Percentiles rank a stretch among this genome's conserved stretches.
Evolutionary conservation across 2,113 vertebrate species (phyloP).

Genomic region (Noctilio leporinus): DNA sequence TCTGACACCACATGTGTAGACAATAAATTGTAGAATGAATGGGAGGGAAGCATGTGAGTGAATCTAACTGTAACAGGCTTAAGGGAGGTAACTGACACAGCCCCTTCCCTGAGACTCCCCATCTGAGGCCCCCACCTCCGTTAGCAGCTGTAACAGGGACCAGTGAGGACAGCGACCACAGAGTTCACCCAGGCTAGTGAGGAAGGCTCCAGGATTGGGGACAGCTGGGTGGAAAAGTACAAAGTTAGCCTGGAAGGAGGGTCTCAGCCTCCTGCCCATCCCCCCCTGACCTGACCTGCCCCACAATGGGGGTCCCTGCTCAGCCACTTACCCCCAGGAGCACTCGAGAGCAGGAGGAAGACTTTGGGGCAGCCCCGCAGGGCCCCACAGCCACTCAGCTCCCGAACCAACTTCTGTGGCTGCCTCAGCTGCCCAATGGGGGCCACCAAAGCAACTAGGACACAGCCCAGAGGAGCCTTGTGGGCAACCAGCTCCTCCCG

Average conservation of each 20-base stretch:
- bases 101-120: background rate
- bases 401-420: background rate
- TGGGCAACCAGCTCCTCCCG: conserved; percentile 33
- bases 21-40: background rate
- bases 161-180: background rate
- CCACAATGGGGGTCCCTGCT: background rate
- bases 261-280: background rate
- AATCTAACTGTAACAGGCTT: background rate
- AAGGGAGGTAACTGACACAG: background rate
- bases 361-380: conserved; percentile 53
- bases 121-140: background rate
- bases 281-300: fast-evolving
- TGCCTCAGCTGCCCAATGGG: background rate
- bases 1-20: fast-evolving
- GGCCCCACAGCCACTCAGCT: conserved; percentile 21
- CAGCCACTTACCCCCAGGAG: conserved; percentile 14
- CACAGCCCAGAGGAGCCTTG: background rate
- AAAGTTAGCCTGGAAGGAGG: background rate
- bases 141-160: conserved; percentile 56
- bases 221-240: background rate
- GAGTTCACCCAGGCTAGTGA: background rate
- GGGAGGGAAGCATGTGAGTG: no score
- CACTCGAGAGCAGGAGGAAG: conserved; percentile 38
- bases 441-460: conserved; percentile 31
- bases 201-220: background rate